Percentiles rank a stretch among this genome's conserved stretches.
These are phyloP conservation scores for Phymatocera aterrima DNA, from an alignment of 2,888 invertebrate species.

Conservation along the genomic window DNA sequence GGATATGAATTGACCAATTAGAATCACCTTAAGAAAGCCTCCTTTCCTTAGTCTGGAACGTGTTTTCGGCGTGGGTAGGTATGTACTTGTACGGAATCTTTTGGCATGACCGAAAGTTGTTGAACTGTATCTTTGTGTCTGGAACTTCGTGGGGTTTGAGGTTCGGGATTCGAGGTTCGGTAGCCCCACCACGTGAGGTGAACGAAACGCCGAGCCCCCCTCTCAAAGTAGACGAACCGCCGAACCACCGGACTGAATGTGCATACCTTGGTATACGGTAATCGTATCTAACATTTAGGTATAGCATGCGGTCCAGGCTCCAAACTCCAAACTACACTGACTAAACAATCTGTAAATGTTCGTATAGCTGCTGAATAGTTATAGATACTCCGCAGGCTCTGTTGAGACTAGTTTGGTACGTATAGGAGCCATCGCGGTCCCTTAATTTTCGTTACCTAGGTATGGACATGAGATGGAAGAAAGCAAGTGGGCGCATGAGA, in stretches of 20 bases:
- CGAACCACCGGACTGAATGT: slow-evolving; percentile 1
- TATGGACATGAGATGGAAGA: no score
- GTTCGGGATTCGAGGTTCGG: slow-evolving; percentile 9
- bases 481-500: no score
- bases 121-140: slow-evolving; percentile 35
- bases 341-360: background rate
- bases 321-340: background rate
- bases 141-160: background rate
- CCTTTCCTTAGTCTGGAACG: background rate
- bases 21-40: no score
- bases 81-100: background rate
- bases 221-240: background rate
- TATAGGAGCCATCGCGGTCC: no score
- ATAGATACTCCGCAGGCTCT: no score
- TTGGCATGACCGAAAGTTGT: slow-evolving; percentile 14
- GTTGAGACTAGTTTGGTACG: no score
- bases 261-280: no score
- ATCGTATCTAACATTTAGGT: background rate
- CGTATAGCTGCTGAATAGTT: no score
- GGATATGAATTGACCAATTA: no score
- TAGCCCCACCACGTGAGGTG: slow-evolving; percentile 35
- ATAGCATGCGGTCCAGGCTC: background rate
- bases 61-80: background rate
- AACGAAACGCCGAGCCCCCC: slow-evolving; percentile 34
- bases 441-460: no score